Evolutionary conservation across 2,797 vertebrate species (phyloP).

Genomic region (Choloepus didactylus): DNA sequence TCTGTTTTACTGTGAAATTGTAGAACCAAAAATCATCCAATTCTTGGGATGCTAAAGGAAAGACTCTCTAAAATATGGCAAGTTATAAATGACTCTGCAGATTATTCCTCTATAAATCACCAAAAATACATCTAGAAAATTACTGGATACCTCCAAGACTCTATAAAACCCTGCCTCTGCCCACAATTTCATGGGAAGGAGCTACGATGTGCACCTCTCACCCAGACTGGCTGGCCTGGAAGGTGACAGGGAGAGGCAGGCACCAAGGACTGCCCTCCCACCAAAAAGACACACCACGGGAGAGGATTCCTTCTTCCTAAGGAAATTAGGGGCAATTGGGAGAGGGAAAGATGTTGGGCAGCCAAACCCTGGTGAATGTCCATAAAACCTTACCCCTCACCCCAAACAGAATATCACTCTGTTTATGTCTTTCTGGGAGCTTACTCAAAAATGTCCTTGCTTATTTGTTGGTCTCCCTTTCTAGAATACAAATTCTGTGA

Average conservation of each 20-base stretch:
- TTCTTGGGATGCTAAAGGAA: background rate
- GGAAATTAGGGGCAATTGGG: background rate
- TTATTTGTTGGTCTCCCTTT: background rate
- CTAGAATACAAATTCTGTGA: background rate
- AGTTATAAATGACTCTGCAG: background rate
- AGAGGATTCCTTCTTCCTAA: background rate
- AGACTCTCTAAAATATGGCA: background rate
- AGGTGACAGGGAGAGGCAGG: background rate
- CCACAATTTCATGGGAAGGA: background rate
- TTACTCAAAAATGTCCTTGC: background rate
- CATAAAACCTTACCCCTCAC: background rate
- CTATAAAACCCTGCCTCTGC: background rate
- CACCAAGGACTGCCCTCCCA: background rate
- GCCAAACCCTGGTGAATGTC: background rate
- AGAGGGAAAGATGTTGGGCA: fast-evolving
- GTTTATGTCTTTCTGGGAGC: background rate
- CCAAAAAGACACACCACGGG: too few relatives aligned
- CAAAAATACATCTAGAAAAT: background rate
- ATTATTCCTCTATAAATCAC: background rate
- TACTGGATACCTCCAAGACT: background rate
- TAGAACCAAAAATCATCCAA: background rate
- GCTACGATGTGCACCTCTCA: background rate
- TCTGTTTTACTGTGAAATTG: background rate
- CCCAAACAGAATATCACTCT: background rate
- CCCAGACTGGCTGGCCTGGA: background rate